A percentile compares a stretch with the other conserved stretches of the same genome.
These are phyloP conservation scores for Eupithecia tripunctaria DNA, from an alignment of 2,888 invertebrate genomes.

Conservation along the genomic window DNA sequence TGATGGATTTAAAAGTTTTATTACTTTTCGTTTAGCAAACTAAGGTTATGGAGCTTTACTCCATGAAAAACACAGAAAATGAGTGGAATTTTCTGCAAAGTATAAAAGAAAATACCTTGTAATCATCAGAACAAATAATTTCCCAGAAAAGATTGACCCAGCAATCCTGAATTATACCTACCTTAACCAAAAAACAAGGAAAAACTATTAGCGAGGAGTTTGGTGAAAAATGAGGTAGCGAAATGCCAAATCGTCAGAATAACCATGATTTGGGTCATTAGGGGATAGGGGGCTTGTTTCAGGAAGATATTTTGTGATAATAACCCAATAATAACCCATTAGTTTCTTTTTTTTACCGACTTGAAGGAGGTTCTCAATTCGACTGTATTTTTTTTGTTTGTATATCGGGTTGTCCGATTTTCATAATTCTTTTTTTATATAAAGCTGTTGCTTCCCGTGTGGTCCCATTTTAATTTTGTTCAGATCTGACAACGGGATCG, in stretches of 20 bases:
- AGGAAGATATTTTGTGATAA: background rate
- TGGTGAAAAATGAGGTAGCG: background rate
- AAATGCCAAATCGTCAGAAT: conserved; percentile 10
- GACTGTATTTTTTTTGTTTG: too few species aligned
- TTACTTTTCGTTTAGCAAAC: too few species aligned
- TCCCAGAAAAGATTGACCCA: background rate
- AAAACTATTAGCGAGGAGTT: conserved; percentile 10
- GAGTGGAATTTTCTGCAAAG: background rate
- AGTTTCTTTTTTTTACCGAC: background rate
- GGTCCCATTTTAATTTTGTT: too few species aligned
- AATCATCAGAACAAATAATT: background rate
- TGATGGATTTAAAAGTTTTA: too few species aligned
- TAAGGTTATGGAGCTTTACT: too few species aligned
- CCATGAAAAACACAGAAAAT: too few species aligned
- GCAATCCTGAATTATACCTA: conserved; percentile 4
- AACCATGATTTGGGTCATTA: conserved; percentile 13
- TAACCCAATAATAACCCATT: background rate
- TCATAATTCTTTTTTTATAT: too few species aligned
- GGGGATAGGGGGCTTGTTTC: background rate
- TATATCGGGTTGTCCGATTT: too few species aligned
- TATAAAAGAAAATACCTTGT: background rate
- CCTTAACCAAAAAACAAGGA: conserved; percentile 6
- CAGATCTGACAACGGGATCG: too few species aligned
- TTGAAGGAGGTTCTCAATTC: too few species aligned
- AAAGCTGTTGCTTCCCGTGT: too few species aligned